phyloP scores from a whole-genome alignment of 2,113 vertebrate genomes.

The Cyanistes caeruleus region DNA sequence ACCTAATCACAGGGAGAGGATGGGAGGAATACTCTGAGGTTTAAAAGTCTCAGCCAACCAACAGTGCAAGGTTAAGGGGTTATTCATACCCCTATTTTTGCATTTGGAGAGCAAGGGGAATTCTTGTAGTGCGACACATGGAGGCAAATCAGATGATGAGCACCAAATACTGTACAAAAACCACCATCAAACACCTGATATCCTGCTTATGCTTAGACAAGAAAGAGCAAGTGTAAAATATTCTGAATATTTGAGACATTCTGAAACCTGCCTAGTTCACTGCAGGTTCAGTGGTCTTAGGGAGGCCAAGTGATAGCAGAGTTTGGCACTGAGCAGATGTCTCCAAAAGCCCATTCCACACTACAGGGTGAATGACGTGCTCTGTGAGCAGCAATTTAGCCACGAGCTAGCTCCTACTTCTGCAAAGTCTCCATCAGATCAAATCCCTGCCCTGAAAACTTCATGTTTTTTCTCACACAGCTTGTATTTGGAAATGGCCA shows the following conservation, averaged over 20 bases:
- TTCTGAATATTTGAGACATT: neutral
- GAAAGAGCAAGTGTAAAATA: neutral
- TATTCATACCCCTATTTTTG: neutral
- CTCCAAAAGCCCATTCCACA: accelerated
- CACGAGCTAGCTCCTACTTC: neutral
- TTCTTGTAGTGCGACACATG: accelerated
- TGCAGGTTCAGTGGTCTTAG: neutral
- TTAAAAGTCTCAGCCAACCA: neutral
- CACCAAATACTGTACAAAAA: neutral
- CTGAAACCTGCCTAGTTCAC: neutral
- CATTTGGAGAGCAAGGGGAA: neutral
- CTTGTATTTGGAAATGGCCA: neutral
- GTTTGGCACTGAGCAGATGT: neutral
- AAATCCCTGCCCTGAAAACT: neutral
- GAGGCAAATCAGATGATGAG: neutral
- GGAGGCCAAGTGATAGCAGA: neutral
- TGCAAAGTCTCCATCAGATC: neutral
- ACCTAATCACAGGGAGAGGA: neutral
- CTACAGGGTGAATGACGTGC: accelerated
- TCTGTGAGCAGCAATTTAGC: neutral
- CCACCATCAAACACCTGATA: neutral
- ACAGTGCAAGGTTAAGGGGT: neutral
- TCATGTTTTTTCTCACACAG: neutral
- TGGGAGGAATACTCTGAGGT: neutral
- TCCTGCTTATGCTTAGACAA: neutral